Evolutionary conservation across 2,888 invertebrate genomes (phyloP), one percentile per base, ranked within the genome.

Genomic region (Hydrotaea diabolus): DNA sequence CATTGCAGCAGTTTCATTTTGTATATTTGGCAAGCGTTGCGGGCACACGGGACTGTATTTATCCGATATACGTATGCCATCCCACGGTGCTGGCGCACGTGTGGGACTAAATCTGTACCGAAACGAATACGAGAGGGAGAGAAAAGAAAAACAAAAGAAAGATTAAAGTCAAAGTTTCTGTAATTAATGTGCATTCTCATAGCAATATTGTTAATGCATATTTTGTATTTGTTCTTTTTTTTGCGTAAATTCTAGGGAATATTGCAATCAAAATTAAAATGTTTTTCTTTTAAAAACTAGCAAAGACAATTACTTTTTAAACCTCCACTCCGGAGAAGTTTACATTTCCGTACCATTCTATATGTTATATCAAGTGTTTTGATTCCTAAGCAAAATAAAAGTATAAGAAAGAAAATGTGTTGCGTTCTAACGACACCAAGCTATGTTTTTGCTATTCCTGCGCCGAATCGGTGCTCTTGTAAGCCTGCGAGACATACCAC

Each of bases 41-140:
- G 98, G 98, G 91, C 98, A 98, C 55, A 97, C 98, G 2, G 98
- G 97, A 75, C 97, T 96, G 92, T 96, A 94, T 88, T 95, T 95
- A 90, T 97, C 96, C 83, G 96, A 95, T 69, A 96, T 94, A 89
- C 96, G 95, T 80, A 97, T 95, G 76, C 97, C 97, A 88, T 96
- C 96, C 98, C 98, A 98, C 3, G 97, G 97, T 73, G 97, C 96
- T 19, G 98, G 97, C 0, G 98, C 97, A 87, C 97, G 94, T 2
- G 98, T 98, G 75, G 98, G 98, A 90, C 98, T 97, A 92, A 98
- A 98, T 89, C 98, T 95, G 90, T 93, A 31, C 7, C 3, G 31
- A 4, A 31, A 7, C 2, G 2, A 31, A 92, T 89, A 91, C 59
- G 55, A 66, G 15, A 55, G 13, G 4, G 36, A 13, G 39, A 39